Evolutionary conservation across 2,113 vertebrate genomes (phyloP).

Genomic region (Columba janthina): DNA sequence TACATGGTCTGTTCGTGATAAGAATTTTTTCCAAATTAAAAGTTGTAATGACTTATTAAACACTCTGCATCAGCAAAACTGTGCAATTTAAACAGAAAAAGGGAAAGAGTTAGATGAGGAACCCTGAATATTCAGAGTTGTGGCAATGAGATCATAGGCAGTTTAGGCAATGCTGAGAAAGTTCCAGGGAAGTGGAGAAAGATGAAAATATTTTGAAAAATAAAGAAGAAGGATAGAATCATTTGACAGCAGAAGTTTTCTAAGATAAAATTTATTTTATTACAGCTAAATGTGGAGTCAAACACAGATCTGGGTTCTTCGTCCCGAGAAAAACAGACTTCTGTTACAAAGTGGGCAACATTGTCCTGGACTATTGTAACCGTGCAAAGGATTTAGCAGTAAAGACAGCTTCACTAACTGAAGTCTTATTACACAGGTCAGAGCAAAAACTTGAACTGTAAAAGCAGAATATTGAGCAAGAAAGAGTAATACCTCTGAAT

Average conservation of each 20-base stretch:
- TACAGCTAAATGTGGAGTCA: background rate
- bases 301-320: background rate
- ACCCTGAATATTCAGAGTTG: background rate
- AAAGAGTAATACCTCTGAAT: background rate
- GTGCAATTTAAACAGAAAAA: background rate
- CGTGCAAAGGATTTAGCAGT: background rate
- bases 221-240: background rate
- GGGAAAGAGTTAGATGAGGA: background rate
- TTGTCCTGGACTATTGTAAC: background rate
- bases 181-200: background rate
- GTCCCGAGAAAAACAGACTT: background rate
- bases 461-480: background rate
- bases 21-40: background rate
- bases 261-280: background rate
- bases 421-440: background rate
- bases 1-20: background rate
- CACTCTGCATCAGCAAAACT: background rate
- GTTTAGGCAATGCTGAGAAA: background rate
- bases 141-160: background rate
- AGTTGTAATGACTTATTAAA: background rate
- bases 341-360: background rate
- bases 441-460: background rate
- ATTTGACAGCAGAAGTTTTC: background rate
- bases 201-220: background rate
- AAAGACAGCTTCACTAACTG: background rate